Base-by-base conservation (phyloP, 2,888 invertebrate species). In the Pseudococcus jackbeardsleyi region DNA sequence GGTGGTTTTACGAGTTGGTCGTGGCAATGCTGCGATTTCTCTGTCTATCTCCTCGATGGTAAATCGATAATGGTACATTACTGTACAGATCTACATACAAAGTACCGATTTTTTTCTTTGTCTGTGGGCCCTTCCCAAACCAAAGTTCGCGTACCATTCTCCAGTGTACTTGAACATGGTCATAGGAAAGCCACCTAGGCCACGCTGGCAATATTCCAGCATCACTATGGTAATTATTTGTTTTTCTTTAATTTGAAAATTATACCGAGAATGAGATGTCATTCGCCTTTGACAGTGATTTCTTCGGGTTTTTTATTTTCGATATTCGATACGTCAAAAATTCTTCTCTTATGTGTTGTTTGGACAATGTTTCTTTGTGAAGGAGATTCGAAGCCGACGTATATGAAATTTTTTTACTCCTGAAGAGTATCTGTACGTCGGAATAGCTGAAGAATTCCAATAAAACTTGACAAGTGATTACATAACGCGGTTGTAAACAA, bases 191-290 rank as follows among this genome's bases (percentile, higher is more conserved):
- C 64, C 64, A 54, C 6, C 22, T 22, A 22, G 64, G n/a, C 6
- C 22, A 64, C 64, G 64, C 22, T 72, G 72, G 72, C 72, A 33
- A 0, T 72, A 72, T 72, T 72, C 72, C 72, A 72, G 72, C 33
- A 8, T 72, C n/a, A n/a, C 72, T 72, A 72, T 72, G 72, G 72
- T 72, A 72, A 72, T 72, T 72, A 72, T 72, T 72, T 72, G 72
- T 72, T 72, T 72, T 72, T 33, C 72, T 72, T 72, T 17, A 33
- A 72, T 64, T 64, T 33, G 72, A 33, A 33, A 72, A 72, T 72
- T 72, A 72, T 72, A 33, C 72, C 33, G 64, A 22, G 9, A 64
- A 26, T 33, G 72, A 72, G 72, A 72, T 72, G 72, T 72, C 72
- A 72, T 72, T 72, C 72, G 72, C 72, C 72, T 72, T 64, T 64